These are phyloP conservation scores for Mamestra configurata DNA, from an alignment of 1,140 invertebrate species.

Conservation along the genomic window DNA sequence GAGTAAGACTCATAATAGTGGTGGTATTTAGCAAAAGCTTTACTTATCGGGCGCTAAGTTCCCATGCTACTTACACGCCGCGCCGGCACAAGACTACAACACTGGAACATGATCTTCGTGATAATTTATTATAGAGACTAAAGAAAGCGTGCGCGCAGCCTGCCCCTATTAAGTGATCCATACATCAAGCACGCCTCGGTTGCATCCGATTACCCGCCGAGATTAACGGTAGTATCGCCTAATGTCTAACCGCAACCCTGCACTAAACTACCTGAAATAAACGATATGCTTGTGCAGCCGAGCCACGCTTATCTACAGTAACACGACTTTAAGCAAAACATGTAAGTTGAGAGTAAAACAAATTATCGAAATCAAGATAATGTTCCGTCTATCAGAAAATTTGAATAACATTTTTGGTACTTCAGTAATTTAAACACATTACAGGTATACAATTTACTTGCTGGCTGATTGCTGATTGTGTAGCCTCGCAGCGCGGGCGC, in stretches of 20 bases:
- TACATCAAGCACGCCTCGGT: conserved; percentile 65
- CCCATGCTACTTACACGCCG: conserved; percentile 69
- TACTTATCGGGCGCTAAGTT: conserved; percentile 57
- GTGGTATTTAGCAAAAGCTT: neutral
- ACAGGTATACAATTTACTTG: conserved; percentile 64
- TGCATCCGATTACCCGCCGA: conserved; percentile 64
- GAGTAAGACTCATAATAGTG: conserved; percentile 25
- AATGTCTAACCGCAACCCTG: conserved; percentile 51
- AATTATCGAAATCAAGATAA: conserved; percentile 37
- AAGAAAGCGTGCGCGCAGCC: conserved; percentile 75
- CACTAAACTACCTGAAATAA: conserved; percentile 25
- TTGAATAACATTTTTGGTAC: conserved; percentile 43
- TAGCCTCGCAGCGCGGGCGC: conserved; percentile 52
- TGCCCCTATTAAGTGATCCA: conserved; percentile 73
- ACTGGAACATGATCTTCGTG: conserved; percentile 80
- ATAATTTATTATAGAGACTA: conserved; percentile 81
- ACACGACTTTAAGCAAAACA: conserved; percentile 18
- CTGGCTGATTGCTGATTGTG: conserved; percentile 69
- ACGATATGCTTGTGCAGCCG: conserved; percentile 23
- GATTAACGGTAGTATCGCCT: conserved; percentile 66
- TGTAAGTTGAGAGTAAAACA: conserved; percentile 15
- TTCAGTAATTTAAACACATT: conserved; percentile 56
- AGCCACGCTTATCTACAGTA: conserved; percentile 18
- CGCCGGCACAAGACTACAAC: conserved; percentile 67
- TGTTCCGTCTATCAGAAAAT: conserved; percentile 23